phyloP scores from a whole-genome alignment of 64 coral and sea anemone genomes.

The Trachythela sp. region DNA sequence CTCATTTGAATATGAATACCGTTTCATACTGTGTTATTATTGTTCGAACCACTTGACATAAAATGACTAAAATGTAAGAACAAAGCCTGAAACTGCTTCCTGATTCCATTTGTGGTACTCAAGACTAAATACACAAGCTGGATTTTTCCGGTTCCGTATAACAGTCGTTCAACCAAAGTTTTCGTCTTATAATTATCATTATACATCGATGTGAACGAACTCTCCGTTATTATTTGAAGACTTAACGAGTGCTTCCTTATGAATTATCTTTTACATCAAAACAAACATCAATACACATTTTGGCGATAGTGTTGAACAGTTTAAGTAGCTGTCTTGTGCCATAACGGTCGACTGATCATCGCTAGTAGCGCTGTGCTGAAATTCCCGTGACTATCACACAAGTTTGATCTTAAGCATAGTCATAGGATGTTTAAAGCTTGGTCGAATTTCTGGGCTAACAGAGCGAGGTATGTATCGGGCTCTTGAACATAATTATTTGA shows the following conservation, averaged over 20 bases:
- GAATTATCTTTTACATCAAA: neutral
- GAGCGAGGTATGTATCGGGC: neutral
- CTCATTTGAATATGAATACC: neutral
- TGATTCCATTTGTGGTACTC: neutral
- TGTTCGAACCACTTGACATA: neutral
- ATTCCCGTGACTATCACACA: no score
- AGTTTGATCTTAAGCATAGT: neutral
- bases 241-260: no score
- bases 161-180: no score
- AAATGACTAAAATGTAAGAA: neutral
- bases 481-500: no score
- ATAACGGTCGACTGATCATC: no score
- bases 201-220: no score
- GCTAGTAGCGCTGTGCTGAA: no score
- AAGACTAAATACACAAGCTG: no score
- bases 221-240: no score
- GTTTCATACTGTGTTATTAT: neutral
- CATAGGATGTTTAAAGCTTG: neutral
- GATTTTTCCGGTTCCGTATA: no score
- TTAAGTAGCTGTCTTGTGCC: neutral
- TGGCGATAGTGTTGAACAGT: neutral
- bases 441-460: neutral
- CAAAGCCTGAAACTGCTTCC: neutral
- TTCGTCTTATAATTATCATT: no score
- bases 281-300: neutral